Conservation (phyloP, 2,888 invertebrate genomes). For the Neria commutata region DNA sequence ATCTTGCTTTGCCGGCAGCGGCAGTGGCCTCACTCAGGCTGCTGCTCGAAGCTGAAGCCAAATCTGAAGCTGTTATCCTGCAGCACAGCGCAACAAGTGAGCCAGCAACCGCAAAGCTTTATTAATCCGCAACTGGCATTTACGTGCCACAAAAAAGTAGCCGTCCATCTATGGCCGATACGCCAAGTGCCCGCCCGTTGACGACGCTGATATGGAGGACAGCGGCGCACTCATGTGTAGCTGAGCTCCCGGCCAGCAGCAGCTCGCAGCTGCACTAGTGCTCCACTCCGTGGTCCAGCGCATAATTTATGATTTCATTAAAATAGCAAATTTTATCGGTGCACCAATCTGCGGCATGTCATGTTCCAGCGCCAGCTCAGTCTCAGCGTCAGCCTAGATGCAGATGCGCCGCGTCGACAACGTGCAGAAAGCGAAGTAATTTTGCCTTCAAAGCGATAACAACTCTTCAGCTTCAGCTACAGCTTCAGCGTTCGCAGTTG, state of each 20-base stretch:
- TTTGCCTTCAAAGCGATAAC: constrained; percentile 29
- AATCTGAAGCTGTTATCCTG: constrained; percentile 10
- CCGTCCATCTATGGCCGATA: background rate
- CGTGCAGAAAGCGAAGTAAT: constrained; percentile 53
- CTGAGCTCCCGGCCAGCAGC: background rate
- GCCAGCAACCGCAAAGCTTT: constrained; percentile 22
- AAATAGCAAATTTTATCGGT: constrained; percentile 56
- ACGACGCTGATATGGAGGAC: constrained; percentile 27
- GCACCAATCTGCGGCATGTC: constrained; percentile 55
- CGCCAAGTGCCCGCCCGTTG: too few relatives aligned
- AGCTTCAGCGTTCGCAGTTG: constrained; percentile 26
- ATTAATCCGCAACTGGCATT: constrained; percentile 25
- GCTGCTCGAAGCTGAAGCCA: background rate
- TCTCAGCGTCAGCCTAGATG: background rate
- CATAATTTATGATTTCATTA: constrained; percentile 61
- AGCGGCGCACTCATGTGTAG: background rate
- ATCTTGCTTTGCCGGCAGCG: constrained; percentile 10
- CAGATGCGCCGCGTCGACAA: constrained; percentile 36
- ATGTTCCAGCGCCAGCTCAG: constrained; percentile 26
- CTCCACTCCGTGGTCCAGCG: background rate
- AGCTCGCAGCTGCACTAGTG: background rate
- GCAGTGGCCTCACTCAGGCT: background rate
- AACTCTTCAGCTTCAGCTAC: constrained; percentile 25
- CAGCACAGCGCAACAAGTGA: constrained; percentile 23
- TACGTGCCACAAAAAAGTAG: constrained; percentile 4